These are phyloP conservation scores for Tubiluchus corallicola DNA, from an alignment of 2,888 invertebrate species.

Conservation along the genomic window DNA sequence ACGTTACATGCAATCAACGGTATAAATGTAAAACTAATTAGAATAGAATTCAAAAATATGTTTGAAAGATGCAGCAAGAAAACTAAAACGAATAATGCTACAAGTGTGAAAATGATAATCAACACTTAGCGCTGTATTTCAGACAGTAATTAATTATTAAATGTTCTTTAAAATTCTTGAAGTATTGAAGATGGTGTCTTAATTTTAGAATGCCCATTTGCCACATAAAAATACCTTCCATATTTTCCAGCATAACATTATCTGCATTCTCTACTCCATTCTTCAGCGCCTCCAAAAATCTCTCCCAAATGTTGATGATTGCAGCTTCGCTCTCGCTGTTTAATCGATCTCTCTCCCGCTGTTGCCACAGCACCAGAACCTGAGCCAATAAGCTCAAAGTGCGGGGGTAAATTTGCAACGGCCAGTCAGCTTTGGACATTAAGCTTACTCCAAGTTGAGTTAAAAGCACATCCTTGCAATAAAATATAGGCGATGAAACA, in stretches of 20 bases:
- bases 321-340: conserved; percentile 71
- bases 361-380: conserved; percentile 42
- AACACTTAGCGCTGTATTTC: not conserved
- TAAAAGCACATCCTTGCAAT: conserved; percentile 41
- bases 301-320: conserved; percentile 77
- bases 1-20: conserved; percentile 1
- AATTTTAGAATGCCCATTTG: too few relatives aligned
- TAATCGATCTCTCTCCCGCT: conserved; percentile 40
- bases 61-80: conserved; percentile 14
- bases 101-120: not conserved
- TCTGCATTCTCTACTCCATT: conserved; percentile 55
- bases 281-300: conserved; percentile 67
- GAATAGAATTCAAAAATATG: too few relatives aligned
- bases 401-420: conserved; percentile 54
- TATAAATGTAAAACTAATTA: not conserved
- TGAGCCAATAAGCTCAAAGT: conserved; percentile 64
- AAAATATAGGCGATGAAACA: not conserved
- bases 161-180: too few relatives aligned
- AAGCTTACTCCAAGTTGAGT: conserved; percentile 55
- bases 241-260: conserved; percentile 43
- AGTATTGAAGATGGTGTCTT: too few relatives aligned
- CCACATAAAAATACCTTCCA: conserved; percentile 49
- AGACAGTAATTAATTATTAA: too few relatives aligned
- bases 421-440: conserved; percentile 41
- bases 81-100: conserved; percentile 17